Base-by-base conservation (phyloP, 2,113 vertebrate genomes). In the Protomyctophum bolini region DNA sequence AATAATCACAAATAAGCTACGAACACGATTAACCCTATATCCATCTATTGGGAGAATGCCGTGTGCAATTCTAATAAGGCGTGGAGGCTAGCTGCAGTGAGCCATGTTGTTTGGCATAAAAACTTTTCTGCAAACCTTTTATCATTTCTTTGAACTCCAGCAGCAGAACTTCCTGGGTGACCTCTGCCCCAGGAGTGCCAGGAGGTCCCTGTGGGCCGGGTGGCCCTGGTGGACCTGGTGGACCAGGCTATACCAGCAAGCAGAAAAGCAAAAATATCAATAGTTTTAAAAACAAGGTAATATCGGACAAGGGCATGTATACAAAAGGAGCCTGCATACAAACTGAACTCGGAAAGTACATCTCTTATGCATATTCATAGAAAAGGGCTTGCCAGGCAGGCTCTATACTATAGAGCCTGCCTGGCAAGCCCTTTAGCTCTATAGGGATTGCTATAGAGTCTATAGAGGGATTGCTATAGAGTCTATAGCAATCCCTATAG, bases 141-240 rank as follows among this genome's bases (percentile, higher is more conserved):
- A 96, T 89, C 91, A 97, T 93, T 66, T 95, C 94, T 87, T 95
- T 97, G 77, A 98, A 98, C 79, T 98, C 97, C 83, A 84, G 91
- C 14, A 97, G 88, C 60, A 98, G 91, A 69, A 95, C 87, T 65
- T 96, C 96, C 50, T 93, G 93, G 28, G 96, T 95, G 68, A 96
- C 91, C 85, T 95, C 95, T 6, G 94, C 94, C 47, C 91, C 96
- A 6, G 81, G 95, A 48, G 86, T 92, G 66, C 82, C 97, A 41
- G 82, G 96, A 65, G 93, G 96, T 66, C 82, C 97, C 81, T 85
- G 97, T 10, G 91, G 97, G 47, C 94, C 94, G 6, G 93, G 93
- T 46, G 94, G 89, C 9, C 96, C 95, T 0, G 96, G 96, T 1
- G 96, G 97, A 0, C 97, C 97, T 0, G 94, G 95, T 6, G 95